Evolutionary conservation across 2,113 vertebrate species (phyloP), one percentile per base, ranked within the genome.

Genomic region (Hemiprocne comata): DNA sequence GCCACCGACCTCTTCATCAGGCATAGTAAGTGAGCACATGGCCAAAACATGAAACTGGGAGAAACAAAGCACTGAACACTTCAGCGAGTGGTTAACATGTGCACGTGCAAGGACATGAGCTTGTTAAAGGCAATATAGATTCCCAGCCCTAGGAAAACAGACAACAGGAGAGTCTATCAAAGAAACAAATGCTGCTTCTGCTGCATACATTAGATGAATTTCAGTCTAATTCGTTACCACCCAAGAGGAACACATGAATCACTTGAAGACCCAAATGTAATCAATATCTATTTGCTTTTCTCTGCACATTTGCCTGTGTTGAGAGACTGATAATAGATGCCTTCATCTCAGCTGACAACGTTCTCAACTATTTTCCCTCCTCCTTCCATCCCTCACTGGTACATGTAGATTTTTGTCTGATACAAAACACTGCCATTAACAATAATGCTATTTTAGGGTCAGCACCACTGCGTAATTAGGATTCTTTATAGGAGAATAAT

Each of bases 241-340:
- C 79, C 85, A 74, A 57, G 94, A 93, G 78, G 87, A 91, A 84
- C 65, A 53, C 54, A 74, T 72, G 87, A 94, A 94, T 95, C 83
- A 58, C 61, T 82, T 3, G 4, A 11, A 19, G 83, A 85, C 40
- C 77, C 83, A 94, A 80, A 94, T 81, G 73, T 89, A 94, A 96
- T 96, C 93, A 94, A 93, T 93, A 97, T n/a, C 93, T 69, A 90
- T 91, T 96, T 94, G 75, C 58, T 93, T 73, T 89, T 50, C 89
- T 53, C 76, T 64, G 88, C 80, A 93, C 93, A 96, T 84, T 95
- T 96, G 94, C 65, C 72, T 26, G 57, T 10, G 31, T n/a, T 42
- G n/a, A 87, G 73, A 89, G 72, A 89, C 36, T 33, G 61, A 15
- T 94, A 97, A 95, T 17, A 90, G 83, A 90, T 0, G 2, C n/a